Conservation (phyloP, 2,113 vertebrate genomes). For the Silurus asotus region DNA sequence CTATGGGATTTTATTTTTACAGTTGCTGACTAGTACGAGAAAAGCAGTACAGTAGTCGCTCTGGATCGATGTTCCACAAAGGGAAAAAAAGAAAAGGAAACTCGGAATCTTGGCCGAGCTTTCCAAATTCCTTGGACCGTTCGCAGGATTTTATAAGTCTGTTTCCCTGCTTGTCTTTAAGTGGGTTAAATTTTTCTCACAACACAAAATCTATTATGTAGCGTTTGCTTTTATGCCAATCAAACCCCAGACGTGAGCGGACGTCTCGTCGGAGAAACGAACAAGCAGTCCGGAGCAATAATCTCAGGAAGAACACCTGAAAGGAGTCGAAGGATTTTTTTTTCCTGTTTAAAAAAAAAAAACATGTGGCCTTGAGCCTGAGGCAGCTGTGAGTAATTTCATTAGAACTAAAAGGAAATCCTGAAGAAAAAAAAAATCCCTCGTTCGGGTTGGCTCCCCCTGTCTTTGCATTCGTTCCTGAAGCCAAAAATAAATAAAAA, state of each 20-base stretch:
- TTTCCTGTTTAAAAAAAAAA: background rate
- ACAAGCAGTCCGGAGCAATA: background rate
- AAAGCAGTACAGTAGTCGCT: slow-evolving; percentile 27
- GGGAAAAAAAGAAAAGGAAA: slow-evolving; percentile 22
- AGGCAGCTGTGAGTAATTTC: slow-evolving; percentile 53
- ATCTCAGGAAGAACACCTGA: slow-evolving; percentile 24
- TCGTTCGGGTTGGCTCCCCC: background rate
- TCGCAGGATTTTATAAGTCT: slow-evolving; percentile 14
- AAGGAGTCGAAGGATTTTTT: slow-evolving; percentile 20
- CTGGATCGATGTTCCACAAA: slow-evolving; percentile 36
- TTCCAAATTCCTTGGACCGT: slow-evolving; percentile 45
- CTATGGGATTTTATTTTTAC: slow-evolving; percentile 31
- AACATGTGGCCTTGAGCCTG: slow-evolving; percentile 32
- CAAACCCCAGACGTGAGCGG: background rate
- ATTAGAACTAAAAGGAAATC: slow-evolving; percentile 40
- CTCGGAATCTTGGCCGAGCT: slow-evolving; percentile 40
- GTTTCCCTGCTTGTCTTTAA: slow-evolving; percentile 20
- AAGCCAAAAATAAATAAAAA: background rate
- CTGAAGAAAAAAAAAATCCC: slow-evolving; percentile 18
- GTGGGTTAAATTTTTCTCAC: slow-evolving; percentile 14
- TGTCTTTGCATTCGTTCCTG: slow-evolving; percentile 21
- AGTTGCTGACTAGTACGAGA: slow-evolving; percentile 42
- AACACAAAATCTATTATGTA: background rate
- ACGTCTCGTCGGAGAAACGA: background rate
- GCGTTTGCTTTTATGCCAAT: background rate